Evolutionary conservation across 2,797 vertebrate species (phyloP).

Genomic region (Parauchenoglanis punctatus): DNA sequence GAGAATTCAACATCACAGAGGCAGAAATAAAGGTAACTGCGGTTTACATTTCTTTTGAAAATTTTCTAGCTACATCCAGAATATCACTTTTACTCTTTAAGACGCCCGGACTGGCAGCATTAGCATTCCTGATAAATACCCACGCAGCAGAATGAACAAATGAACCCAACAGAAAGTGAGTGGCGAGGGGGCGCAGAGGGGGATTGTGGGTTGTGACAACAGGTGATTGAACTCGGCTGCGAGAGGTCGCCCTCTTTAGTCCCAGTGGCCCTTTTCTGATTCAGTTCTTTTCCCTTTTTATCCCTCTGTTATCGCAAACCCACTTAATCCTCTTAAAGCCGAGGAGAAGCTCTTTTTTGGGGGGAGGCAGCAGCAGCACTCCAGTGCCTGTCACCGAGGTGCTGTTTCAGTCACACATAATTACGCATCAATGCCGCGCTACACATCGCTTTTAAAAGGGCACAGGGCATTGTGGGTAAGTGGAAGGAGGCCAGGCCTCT

Average conservation of each 20-base stretch:
- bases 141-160: conserved; percentile 9
- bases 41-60: too few species aligned
- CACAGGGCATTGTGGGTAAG: conserved; percentile 50
- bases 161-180: conserved; percentile 19
- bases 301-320: conserved; percentile 73
- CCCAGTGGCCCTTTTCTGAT: conserved; percentile 70
- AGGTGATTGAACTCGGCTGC: conserved; percentile 74
- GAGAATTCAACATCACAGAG: background rate
- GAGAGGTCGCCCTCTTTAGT: conserved; percentile 71
- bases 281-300: conserved; percentile 73
- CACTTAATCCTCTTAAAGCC: conserved; percentile 78
- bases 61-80: too few species aligned
- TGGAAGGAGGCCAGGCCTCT: conserved; percentile 29
- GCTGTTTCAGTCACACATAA: conserved; percentile 59
- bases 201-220: conserved; percentile 66
- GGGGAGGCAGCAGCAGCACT: conserved; percentile 47
- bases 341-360: conserved; percentile 68
- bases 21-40: background rate
- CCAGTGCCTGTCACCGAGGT: conserved; percentile 59
- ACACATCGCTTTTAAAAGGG: conserved; percentile 50
- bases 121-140: conserved; percentile 20
- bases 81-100: background rate
- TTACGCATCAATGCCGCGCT: conserved; percentile 54
- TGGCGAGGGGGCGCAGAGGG: conserved; percentile 24
- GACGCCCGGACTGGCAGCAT: background rate